Conservation (phyloP, 1,140 invertebrate species). For the Papilio helenus region DNA sequence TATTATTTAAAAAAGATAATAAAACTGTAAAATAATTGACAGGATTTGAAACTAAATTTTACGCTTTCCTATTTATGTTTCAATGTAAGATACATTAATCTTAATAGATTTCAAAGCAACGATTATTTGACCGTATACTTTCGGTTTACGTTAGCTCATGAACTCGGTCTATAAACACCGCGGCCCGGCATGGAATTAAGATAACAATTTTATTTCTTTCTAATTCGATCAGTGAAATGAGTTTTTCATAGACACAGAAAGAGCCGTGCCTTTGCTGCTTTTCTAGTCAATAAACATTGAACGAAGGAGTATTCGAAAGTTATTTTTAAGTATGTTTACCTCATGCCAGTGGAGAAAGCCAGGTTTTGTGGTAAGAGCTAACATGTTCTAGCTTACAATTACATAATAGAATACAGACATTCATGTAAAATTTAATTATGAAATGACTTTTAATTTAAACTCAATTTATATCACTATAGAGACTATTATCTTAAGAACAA, state of each 20-base stretch:
- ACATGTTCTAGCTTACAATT: conserved; percentile 23
- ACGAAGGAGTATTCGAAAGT: conserved; percentile 31
- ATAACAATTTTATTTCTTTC: conserved; percentile 70
- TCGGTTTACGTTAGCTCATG: conserved; percentile 55
- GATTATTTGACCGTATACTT: conserved; percentile 45
- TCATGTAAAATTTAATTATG: neutral
- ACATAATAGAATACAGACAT: conserved; percentile 1
- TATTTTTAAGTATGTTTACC: conserved; percentile 18
- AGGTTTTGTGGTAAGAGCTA: conserved; percentile 22
- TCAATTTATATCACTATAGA: neutral
- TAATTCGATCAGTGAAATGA: conserved; percentile 62
- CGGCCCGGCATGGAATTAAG: conserved; percentile 66
- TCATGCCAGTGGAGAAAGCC: conserved; percentile 9
- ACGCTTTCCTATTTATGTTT: conserved; percentile 12
- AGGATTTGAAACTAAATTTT: neutral
- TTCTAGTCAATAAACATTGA: conserved; percentile 13
- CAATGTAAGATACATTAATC: conserved; percentile 46
- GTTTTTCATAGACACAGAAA: conserved; percentile 49
- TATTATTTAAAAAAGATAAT: too few species aligned
- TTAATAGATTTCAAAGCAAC: conserved; percentile 11
- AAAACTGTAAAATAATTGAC: neutral
- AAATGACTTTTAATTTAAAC: neutral
- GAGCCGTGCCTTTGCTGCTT: neutral
- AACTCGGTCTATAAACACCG: conserved; percentile 60
- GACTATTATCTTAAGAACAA: too few species aligned